Evolutionary conservation across 37 sponge, comb jelly and placozoan genomes (phyloP).

Genomic region (Oopsacas minuta): DNA sequence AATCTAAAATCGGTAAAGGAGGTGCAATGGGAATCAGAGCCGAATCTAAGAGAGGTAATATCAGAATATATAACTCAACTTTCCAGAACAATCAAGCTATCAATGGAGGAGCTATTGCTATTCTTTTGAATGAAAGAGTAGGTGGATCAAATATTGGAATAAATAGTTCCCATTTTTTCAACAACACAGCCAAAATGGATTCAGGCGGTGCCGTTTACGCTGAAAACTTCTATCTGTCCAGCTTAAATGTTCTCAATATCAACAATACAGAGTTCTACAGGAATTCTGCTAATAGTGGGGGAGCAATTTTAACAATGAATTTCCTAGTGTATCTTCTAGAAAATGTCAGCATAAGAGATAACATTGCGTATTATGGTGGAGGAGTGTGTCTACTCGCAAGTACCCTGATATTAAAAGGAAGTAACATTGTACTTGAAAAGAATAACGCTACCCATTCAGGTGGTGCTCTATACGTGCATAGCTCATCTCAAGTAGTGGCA

Average conservation of each 20-base stretch:
- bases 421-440: not conserved
- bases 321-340: not conserved
- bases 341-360: not conserved
- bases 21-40: not conserved
- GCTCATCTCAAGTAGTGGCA: not conserved
- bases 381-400: not conserved
- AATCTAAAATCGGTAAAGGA: not conserved
- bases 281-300: not conserved
- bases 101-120: not conserved
- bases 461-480: not conserved
- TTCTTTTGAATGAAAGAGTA: not conserved
- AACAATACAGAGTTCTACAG: not conserved
- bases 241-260: not conserved
- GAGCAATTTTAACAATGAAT: not conserved
- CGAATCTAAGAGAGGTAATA: not conserved
- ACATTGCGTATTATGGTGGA: conserved; percentile 2
- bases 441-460: not conserved
- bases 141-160: not conserved
- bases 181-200: not conserved
- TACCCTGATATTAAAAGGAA: not conserved
- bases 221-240: not conserved
- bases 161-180: not conserved
- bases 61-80: not conserved
- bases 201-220: not conserved
- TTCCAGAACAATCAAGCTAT: not conserved